phyloP scores from a whole-genome alignment of 1,140 invertebrate genomes.

The Acromyrmex charruanus region DNA sequence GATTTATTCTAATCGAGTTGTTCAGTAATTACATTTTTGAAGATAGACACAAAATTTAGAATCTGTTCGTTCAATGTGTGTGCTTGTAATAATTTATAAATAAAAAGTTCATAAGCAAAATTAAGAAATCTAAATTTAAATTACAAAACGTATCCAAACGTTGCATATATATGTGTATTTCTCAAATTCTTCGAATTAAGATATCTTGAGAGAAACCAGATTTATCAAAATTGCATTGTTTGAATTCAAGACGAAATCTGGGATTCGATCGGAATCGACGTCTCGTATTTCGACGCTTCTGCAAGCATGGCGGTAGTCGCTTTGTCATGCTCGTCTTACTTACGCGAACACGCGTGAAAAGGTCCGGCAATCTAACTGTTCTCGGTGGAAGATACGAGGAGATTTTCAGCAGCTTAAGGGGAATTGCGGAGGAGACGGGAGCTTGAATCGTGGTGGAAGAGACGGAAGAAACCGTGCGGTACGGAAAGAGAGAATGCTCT shows the following conservation, averaged over 20 bases:
- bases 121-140: background rate
- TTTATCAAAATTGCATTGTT: background rate
- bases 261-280: conserved; percentile 8
- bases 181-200: background rate
- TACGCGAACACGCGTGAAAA: conserved; percentile 70
- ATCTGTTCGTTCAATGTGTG: background rate
- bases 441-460: background rate
- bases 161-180: background rate
- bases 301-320: background rate
- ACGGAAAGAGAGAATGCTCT: conserved; percentile 33
- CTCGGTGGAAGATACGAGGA: conserved; percentile 69
- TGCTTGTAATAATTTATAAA: background rate
- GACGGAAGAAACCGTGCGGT: conserved; percentile 35
- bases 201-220: background rate
- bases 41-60: background rate
- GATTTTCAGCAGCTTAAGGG: conserved; percentile 73
- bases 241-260: background rate
- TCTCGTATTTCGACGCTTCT: conserved; percentile 39
- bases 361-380: conserved; percentile 57
- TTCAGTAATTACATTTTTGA: background rate
- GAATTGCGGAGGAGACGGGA: conserved; percentile 44
- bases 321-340: conserved; percentile 66
- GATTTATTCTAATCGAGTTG: background rate
- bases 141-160: background rate
- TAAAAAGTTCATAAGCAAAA: background rate